A percentile compares a stretch with the other conserved stretches of the same genome.
phyloP scores from a whole-genome alignment of 2,113 vertebrate species.

The Hippocampus guttulatus region DNA sequence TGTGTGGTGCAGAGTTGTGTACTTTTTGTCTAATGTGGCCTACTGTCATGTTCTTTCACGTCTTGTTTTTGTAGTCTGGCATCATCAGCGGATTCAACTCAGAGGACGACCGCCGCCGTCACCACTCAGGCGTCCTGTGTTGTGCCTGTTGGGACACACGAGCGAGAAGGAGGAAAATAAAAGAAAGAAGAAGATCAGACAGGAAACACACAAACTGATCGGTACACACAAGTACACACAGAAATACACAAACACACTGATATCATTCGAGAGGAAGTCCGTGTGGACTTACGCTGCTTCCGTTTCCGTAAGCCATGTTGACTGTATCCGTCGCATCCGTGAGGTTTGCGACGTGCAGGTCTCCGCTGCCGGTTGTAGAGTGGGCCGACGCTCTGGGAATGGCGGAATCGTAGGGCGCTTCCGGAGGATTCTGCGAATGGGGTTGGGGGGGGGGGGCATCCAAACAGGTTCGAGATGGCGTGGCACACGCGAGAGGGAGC shows the following conservation, averaged over 20 bases:
- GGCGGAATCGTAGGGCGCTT: conserved; percentile 71
- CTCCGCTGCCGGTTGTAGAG: conserved; percentile 65
- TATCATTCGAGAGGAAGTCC: not conserved
- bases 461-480: not conserved
- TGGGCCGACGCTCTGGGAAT: conserved; percentile 81
- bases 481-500: not conserved
- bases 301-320: conserved; percentile 50
- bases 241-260: too few relatives aligned
- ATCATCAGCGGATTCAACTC: too few relatives aligned
- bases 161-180: not conserved
- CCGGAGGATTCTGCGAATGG: conserved; percentile 48
- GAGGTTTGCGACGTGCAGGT: conserved; percentile 58
- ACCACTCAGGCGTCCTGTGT: conserved; percentile 48
- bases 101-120: conserved; percentile 1
- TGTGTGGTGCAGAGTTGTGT: too few relatives aligned
- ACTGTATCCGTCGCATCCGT: conserved; percentile 72
- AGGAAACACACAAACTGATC: too few relatives aligned
- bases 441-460: too few relatives aligned
- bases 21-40: too few relatives aligned
- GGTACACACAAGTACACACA: too few relatives aligned
- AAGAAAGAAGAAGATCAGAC: conserved; percentile 9
- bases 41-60: too few relatives aligned
- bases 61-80: too few relatives aligned
- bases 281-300: conserved; percentile 50
- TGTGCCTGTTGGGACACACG: conserved; percentile 35